phyloP scores from a whole-genome alignment of 2,888 invertebrate genomes.

The Scaptomyza flava region DNA sequence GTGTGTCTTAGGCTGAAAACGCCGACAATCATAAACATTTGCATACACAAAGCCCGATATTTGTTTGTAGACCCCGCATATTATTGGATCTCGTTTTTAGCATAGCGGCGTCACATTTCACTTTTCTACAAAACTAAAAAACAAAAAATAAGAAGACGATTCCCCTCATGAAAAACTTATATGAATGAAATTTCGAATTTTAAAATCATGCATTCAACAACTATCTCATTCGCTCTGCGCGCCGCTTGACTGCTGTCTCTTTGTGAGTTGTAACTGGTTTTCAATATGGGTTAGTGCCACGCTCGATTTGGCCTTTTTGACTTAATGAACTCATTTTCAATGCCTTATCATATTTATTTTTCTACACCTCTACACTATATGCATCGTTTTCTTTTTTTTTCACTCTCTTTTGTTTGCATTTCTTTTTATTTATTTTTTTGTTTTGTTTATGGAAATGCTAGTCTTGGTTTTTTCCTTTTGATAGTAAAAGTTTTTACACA shows the following conservation, averaged over 20 bases:
- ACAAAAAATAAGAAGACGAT: slow-evolving; percentile 7
- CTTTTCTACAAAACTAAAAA: slow-evolving; percentile 52
- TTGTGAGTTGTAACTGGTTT: slow-evolving; percentile 53
- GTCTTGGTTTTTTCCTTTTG: slow-evolving; percentile 9
- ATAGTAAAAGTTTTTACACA: slow-evolving; percentile 28
- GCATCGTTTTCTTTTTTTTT: slow-evolving; percentile 1
- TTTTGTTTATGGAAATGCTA: slow-evolving; percentile 50
- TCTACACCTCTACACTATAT: slow-evolving; percentile 39
- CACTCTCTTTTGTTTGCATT: slow-evolving; percentile 46
- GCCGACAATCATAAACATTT: slow-evolving; percentile 63
- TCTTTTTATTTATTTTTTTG: slow-evolving; percentile 37
- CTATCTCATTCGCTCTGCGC: neutral
- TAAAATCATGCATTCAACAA: slow-evolving; percentile 25
- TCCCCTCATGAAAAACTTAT: slow-evolving; percentile 27
- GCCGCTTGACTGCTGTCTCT: neutral
- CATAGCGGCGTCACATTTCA: slow-evolving; percentile 73
- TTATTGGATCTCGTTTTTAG: slow-evolving; percentile 50
- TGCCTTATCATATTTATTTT: slow-evolving; percentile 60
- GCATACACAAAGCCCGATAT: slow-evolving; percentile 61
- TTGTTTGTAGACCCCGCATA: slow-evolving; percentile 45
- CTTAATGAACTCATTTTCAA: slow-evolving; percentile 67
- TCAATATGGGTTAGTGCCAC: slow-evolving; percentile 65
- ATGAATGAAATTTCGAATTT: slow-evolving; percentile 51
- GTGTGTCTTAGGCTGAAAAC: slow-evolving; percentile 1
- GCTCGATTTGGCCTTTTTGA: slow-evolving; percentile 54